Evolutionary conservation across 2,797 vertebrate species (phyloP).

Genomic region (Manis javanica): DNA sequence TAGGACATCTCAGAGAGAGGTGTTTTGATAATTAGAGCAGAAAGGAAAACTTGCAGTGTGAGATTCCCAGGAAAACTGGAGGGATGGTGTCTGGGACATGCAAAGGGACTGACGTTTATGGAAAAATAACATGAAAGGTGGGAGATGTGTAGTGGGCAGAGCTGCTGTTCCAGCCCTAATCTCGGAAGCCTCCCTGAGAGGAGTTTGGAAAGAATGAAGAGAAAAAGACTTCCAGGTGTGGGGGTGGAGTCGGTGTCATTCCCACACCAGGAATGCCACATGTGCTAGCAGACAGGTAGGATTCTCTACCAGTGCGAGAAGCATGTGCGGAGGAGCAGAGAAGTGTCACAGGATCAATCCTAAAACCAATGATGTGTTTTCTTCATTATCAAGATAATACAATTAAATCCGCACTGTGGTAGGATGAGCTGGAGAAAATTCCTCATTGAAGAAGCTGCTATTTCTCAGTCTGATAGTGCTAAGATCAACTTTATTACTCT

Average conservation of each 20-base stretch:
- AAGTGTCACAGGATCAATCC: background rate
- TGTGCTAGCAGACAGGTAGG: background rate
- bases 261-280: rapidly evolving
- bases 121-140: background rate
- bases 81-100: background rate
- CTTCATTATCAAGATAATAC: background rate
- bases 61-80: background rate
- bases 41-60: background rate
- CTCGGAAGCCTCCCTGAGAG: background rate
- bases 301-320: background rate
- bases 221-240: no score
- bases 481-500: background rate
- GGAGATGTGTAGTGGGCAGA: no score
- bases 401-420: background rate
- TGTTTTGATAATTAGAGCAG: background rate
- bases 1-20: background rate
- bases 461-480: background rate
- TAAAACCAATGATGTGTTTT: background rate
- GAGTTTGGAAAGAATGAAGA: background rate
- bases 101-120: background rate
- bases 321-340: background rate
- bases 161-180: background rate
- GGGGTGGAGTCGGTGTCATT: background rate
- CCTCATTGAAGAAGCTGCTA: background rate
- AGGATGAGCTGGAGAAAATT: background rate